Percentiles rank a stretch among this genome's conserved stretches.
These are phyloP conservation scores for Orientallactaga bullata DNA, from an alignment of 2,113 vertebrate species.

Conservation along the genomic window DNA sequence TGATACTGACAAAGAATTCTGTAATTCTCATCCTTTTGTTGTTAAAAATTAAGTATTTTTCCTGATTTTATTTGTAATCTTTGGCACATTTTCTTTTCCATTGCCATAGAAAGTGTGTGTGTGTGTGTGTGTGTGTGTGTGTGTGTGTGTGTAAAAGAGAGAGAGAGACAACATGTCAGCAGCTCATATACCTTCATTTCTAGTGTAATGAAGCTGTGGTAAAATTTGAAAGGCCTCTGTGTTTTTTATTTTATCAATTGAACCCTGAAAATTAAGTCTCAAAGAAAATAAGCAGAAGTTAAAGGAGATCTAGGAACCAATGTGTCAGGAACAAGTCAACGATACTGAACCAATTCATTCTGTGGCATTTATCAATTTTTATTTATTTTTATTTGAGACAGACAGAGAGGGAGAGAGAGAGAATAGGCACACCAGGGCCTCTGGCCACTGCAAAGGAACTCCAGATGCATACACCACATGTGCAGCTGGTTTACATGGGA, in stretches of 20 bases:
- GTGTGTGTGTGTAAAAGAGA: not conserved
- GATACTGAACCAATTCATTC: not conserved
- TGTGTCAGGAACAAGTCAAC: conserved; percentile 6
- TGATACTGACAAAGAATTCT: not conserved
- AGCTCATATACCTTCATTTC: not conserved
- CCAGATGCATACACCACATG: no score
- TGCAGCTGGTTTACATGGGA: no score
- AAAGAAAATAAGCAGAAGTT: not conserved
- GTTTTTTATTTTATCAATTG: conserved; percentile 10
- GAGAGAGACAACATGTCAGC: not conserved
- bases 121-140: not conserved
- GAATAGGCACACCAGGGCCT: no score
- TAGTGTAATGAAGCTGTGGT: not conserved
- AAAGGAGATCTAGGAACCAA: not conserved
- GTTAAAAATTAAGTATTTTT: not conserved
- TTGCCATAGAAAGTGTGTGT: not conserved
- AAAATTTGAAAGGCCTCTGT: not conserved
- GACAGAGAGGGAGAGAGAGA: no score
- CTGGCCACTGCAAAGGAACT: no score
- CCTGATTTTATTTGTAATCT: not conserved
- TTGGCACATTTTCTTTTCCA: not conserved
- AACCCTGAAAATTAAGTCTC: not conserved
- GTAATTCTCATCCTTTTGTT: not conserved
- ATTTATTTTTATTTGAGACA: no score
- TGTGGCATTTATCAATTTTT: not conserved